A percentile compares a stretch with the other conserved stretches of the same genome.
These are phyloP conservation scores for Limnephilus lunatus DNA, from an alignment of 2,888 invertebrate species.

Conservation along the genomic window DNA sequence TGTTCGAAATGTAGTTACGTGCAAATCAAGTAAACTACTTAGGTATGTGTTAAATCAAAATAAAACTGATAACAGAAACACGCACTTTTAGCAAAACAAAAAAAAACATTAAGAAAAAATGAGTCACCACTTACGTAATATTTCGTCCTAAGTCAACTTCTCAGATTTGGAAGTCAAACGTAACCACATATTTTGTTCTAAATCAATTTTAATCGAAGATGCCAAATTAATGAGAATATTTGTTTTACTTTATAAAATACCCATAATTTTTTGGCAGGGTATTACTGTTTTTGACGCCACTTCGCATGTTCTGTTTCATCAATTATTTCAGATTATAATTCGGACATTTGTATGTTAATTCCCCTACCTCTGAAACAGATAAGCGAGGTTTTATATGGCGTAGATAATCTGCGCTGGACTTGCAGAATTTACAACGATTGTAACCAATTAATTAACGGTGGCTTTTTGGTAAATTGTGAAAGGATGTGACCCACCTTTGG, in stretches of 20 bases:
- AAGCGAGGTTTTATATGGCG: slow-evolving; percentile 17
- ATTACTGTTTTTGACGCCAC: background rate
- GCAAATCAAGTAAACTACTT: too few species aligned
- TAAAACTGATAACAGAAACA: too few species aligned
- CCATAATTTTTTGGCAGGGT: background rate
- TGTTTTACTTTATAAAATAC: background rate
- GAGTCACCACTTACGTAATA: too few species aligned
- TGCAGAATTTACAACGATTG: slow-evolving; percentile 10
- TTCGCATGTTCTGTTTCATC: background rate
- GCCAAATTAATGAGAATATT: too few species aligned
- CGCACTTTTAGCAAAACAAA: too few species aligned
- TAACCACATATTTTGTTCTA: too few species aligned
- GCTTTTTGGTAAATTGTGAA: slow-evolving; percentile 27
- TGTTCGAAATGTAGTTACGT: too few species aligned
- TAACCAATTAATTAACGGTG: slow-evolving; percentile 36
- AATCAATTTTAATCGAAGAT: too few species aligned
- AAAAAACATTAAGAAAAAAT: too few species aligned
- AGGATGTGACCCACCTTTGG: slow-evolving; percentile 39
- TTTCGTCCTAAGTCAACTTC: too few species aligned
- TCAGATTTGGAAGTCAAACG: too few species aligned
- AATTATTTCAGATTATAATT: slow-evolving; percentile 17
- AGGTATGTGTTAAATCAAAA: too few species aligned
- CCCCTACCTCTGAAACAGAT: slow-evolving; percentile 30
- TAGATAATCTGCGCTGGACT: slow-evolving; percentile 33
- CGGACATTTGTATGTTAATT: slow-evolving; percentile 30